Percentiles rank a stretch among this genome's conserved stretches.
Conservation (phyloP, 2,888 invertebrate species). For the Shargacucullia verbasci region DNA sequence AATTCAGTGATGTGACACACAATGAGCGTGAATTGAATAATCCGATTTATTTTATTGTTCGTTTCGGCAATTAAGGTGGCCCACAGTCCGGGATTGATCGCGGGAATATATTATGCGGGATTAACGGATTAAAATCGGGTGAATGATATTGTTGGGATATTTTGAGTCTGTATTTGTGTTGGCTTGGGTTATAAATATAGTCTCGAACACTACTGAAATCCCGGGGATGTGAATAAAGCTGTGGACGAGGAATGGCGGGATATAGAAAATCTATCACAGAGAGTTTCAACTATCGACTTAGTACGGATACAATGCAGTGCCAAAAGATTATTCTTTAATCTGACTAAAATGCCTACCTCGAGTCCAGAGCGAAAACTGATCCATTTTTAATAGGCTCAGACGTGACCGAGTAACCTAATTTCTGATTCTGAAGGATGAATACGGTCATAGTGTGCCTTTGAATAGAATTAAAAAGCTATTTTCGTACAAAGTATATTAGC, state of each 20-base stretch:
- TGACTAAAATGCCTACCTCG: not conserved
- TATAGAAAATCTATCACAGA: too few species aligned
- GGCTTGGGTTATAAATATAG: constrained; percentile 4
- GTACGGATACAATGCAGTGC: not conserved
- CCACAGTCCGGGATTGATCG: constrained; percentile 31
- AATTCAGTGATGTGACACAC: constrained; percentile 21
- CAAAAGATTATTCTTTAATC: not conserved
- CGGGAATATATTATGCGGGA: constrained; percentile 31
- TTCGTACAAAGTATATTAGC: not conserved
- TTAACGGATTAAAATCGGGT: constrained; percentile 31
- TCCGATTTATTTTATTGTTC: constrained; percentile 44
- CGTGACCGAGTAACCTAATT: constrained; percentile 14
- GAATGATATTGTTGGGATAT: constrained; percentile 17
- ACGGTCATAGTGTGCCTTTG: constrained; percentile 3
- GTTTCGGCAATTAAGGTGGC: constrained; percentile 33
- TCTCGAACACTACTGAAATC: not conserved
- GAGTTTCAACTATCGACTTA: too few species aligned
- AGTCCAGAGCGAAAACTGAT: constrained; percentile 10
- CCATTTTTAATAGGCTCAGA: constrained; percentile 10
- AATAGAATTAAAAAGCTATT: constrained; percentile 17
- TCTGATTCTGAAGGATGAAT: constrained; percentile 1
- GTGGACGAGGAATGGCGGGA: too few species aligned
- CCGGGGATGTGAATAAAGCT: not conserved
- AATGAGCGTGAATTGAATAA: constrained; percentile 10
- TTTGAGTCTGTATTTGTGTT: constrained; percentile 1